Conservation (phyloP, 2,888 invertebrate genomes). For the Morinoia aosen region DNA sequence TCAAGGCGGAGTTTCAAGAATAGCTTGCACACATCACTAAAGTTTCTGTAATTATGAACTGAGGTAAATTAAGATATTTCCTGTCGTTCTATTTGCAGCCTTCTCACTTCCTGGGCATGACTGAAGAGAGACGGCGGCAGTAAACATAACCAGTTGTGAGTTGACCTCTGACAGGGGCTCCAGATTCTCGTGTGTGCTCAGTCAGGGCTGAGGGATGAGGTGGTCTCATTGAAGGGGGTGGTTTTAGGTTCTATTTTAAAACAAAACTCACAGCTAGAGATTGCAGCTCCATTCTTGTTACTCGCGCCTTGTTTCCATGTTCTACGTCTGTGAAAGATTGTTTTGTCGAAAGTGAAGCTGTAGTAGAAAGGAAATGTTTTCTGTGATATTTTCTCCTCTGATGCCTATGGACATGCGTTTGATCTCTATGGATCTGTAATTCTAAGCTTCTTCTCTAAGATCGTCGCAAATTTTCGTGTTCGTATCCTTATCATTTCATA, state of each 20-base stretch:
- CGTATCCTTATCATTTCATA: neutral
- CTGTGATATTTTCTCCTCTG: slow-evolving; percentile 10
- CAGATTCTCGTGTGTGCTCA: too few species aligned
- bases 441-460: neutral
- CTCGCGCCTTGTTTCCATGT: neutral
- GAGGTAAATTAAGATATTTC: too few species aligned
- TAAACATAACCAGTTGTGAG: too few species aligned
- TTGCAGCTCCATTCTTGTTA: neutral
- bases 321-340: neutral
- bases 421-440: slow-evolving; percentile 2
- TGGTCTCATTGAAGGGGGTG: neutral
- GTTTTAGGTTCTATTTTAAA: neutral
- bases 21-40: too few species aligned
- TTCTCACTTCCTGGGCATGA: too few species aligned
- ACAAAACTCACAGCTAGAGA: too few species aligned
- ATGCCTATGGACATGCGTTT: neutral
- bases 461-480: neutral
- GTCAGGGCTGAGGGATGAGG: neutral
- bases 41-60: too few species aligned
- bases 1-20: too few species aligned
- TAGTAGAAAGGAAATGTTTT: neutral
- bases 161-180: too few species aligned
- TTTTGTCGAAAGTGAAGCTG: neutral
- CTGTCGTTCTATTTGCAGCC: too few species aligned
- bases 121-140: too few species aligned